Evolutionary conservation across 2,888 invertebrate species (phyloP), one percentile per base, ranked within the genome.

Genomic region (Epinotia brunnichana): DNA sequence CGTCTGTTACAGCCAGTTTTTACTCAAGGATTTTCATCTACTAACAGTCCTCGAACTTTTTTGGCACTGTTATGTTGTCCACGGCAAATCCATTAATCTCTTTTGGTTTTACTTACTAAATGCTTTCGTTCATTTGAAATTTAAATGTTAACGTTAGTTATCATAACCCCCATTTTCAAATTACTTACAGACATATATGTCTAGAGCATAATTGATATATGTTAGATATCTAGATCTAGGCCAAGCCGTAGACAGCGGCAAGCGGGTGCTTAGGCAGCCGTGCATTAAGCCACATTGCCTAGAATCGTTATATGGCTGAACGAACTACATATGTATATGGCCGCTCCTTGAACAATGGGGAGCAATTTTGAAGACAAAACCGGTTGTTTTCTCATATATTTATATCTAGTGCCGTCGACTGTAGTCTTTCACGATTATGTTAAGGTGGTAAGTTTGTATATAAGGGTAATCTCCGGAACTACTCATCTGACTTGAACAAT

Each of bases 161-260:
- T 59, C 11, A 13, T 7, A 60, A 41, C 3, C 41, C 7, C 10
- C 39, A 41, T 41, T 19, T 39, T 60, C 35, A 35, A n/a, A n/a
- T n/a, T n/a, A 59, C 17, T 21, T 7, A 41, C 39, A 17, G 35
- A 19, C 17, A 11, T 39, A 60, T 13, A 60, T 41, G 5, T 39
- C 60, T 39, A 41, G 24, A 44, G 61, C 44, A 44, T 53, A 19
- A 44, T 44, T 21, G 44, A 44, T n/a, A n/a, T n/a, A n/a, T 44
- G 61, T 21, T 48, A 44, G 44, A 44, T 9, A 61, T 44, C n/a
- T 61, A 44, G 59, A 60, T 60, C 59, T 60, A 41, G 41, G 41
- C 17, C 13, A 44, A 41, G 60, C 13, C 17, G 60, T 44, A 44
- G 60, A 11, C 39, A 21, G 19, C 5, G 2, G 35, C 9, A 51